Base-by-base conservation (phyloP, 2,113 vertebrate genomes). In the Paraplagusia blochii region DNA sequence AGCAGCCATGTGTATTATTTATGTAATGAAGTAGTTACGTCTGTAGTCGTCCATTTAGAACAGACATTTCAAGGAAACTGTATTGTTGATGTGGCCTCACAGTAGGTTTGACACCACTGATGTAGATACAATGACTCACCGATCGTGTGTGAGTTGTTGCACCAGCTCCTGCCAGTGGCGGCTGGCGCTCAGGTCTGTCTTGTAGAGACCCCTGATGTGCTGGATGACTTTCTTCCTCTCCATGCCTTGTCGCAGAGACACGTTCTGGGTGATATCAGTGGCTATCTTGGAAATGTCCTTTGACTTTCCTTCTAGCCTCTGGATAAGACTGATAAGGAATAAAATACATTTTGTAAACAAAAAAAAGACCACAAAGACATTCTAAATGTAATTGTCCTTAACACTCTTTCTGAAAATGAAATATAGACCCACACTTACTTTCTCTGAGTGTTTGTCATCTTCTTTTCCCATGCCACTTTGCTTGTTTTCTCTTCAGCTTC, bases 211-310 rank as follows among this genome's bases (percentile, higher is more conserved):
- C 63, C 95, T 89, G 83, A 98, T 98, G 81, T 98, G 95, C 86
- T 95, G 94, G 75, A 99, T 99, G 72, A 98, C 95, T 80, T 95
- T 97, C 82, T 99, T 99, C 53, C 96, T 91, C 89, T 99, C 95
- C 84, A 94, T 94, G 77, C 97, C 97, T 85, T 99, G 97, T 17
- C 90, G 91, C 48, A 98, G 90, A 16, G 95, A 98, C 63, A 98
- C 94, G 63, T 91, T 93, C 87, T 99, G 97, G 6, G 97, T 98
- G 83, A 98, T 93, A 72, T 99, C 96, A 33, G 94, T 95, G 43
- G 97, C 95, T 54, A 94, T 94, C 91, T 98, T 98, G 43, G 97
- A 99, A 81, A 99, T 95, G 74, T 97, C 95, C 83, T 96, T 98
- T 52, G 94, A 94, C 81, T 95, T 98, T 58, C 90, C 87, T 45